Conservation (phyloP, 2,888 invertebrate species). For the Zygogramma bicolorata region DNA sequence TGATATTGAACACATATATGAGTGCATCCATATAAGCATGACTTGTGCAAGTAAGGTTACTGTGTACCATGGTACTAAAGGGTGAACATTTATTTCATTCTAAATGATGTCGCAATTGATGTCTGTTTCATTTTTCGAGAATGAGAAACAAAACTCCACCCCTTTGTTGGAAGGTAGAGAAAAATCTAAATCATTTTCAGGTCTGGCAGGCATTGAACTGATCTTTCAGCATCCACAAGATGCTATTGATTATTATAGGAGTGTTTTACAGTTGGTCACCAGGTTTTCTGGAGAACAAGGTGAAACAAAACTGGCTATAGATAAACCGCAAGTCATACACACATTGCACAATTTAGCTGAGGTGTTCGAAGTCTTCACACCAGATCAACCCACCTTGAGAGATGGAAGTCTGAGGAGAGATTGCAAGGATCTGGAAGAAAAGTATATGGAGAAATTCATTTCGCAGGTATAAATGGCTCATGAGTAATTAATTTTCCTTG, state of each 20-base stretch:
- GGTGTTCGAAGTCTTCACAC: constrained; percentile 62
- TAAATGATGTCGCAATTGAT: no score
- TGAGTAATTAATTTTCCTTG: no score
- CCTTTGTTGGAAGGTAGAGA: no score
- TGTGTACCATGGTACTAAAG: no score
- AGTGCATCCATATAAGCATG: no score
- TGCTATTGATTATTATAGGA: constrained; percentile 74
- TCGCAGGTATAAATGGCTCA: constrained; percentile 50
- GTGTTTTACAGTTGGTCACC: constrained; percentile 69
- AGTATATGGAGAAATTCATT: constrained; percentile 69
- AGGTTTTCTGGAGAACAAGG: constrained; percentile 63
- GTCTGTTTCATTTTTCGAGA: no score
- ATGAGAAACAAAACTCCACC: no score
- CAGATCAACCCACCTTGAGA: constrained; percentile 67
- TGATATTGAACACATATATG: no score
- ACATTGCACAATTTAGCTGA: constrained; percentile 76
- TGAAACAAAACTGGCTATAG: constrained; percentile 69
- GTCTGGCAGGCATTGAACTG: constrained; percentile 75
- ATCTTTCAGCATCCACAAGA: constrained; percentile 68
- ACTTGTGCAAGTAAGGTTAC: no score
- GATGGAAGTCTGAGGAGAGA: constrained; percentile 68
- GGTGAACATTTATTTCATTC: no score
- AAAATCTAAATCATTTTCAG: constrained; percentile 55
- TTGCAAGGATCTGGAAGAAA: constrained; percentile 70
- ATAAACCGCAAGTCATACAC: constrained; percentile 77